Conservation (phyloP, 2,888 invertebrate species). For the Hemicrepidius hirtus region DNA sequence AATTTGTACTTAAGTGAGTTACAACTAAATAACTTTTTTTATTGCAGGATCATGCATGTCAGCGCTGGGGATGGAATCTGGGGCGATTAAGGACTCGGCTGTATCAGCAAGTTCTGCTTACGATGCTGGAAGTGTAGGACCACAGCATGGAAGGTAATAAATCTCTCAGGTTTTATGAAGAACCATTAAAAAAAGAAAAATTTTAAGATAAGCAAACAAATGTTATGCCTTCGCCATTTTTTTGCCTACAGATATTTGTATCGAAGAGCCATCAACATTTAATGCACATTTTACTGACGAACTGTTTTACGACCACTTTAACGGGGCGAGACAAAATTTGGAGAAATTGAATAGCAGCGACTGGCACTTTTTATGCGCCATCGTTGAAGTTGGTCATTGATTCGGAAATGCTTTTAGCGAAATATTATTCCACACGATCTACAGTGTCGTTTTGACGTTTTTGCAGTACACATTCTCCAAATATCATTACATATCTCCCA, state of each 20-base stretch:
- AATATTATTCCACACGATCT: constrained; percentile 67
- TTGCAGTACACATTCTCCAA: constrained; percentile 17
- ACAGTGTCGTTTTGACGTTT: constrained; percentile 67
- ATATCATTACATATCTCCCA: neutral
- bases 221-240: neutral
- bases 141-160: constrained; percentile 85
- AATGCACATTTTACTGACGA: constrained; percentile 32
- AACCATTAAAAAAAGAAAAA: neutral
- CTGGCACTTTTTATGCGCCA: constrained; percentile 58
- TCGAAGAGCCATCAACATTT: constrained; percentile 16
- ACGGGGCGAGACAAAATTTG: constrained; percentile 47
- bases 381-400: constrained; percentile 60
- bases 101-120: constrained; percentile 89
- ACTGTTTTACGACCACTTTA: constrained; percentile 34
- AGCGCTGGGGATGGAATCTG: constrained; percentile 88
- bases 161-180: neutral
- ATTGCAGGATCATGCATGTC: constrained; percentile 81
- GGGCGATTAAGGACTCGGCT: constrained; percentile 84
- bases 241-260: constrained; percentile 10
- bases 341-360: constrained; percentile 65
- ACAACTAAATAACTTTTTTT: constrained; percentile 26
- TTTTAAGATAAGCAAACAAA: constrained; percentile 2
- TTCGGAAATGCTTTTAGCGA: constrained; percentile 69
- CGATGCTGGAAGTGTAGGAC: constrained; percentile 87
- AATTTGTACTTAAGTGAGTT: constrained; percentile 15